Evolutionary conservation across 2,113 vertebrate genomes (phyloP), one percentile per base, ranked within the genome.

Genomic region (Ivindomyrus marchei): DNA sequence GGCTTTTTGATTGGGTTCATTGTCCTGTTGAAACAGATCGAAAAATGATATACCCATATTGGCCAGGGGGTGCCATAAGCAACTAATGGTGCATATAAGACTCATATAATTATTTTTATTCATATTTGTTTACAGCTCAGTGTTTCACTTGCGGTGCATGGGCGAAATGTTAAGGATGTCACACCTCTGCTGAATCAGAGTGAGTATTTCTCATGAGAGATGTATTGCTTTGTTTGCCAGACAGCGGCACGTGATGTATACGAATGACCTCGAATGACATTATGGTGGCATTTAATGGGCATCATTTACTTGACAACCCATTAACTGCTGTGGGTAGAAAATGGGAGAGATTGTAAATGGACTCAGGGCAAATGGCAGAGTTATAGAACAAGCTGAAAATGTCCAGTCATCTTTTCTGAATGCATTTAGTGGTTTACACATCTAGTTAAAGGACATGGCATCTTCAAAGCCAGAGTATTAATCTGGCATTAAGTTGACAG

Each of bases 241-340:
- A 46, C 46, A 27, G 7, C 0, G 5, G 31, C 47, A 87, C 27
- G 27, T 27, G 50, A 19, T 39, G 17, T 87, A 50, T 39, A 87
- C 11, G 5, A 36, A 87, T 87, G 52, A 87, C 86, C 50, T 87
- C 86, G 39, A 53, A 21, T 87, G 49, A 56, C 86, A 87, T 87
- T 53, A 53, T 39, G 52, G 17, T 87, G 50, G 86, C 86, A 87
- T 87, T 87, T 87, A 53, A 53, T 53, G 24, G 27, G 49, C 17
- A 46, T 50, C 47, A 47, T 50, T 50, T 50, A 21, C n/a, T 47
- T 86, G 84, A 27, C 4, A 46, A n/a, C 84, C 84, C 11, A 46
- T 13, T 86, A 27, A 27, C 46, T 50, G 46, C 27, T 31, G 45
- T 50, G 13, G 31, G 19, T 39, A 42, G 74, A 80, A 39, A 80